Percentiles rank a stretch among this genome's conserved stretches.
Conservation (phyloP, 92 coral and sea anemone genomes). For the Paramuricea clavata region DNA sequence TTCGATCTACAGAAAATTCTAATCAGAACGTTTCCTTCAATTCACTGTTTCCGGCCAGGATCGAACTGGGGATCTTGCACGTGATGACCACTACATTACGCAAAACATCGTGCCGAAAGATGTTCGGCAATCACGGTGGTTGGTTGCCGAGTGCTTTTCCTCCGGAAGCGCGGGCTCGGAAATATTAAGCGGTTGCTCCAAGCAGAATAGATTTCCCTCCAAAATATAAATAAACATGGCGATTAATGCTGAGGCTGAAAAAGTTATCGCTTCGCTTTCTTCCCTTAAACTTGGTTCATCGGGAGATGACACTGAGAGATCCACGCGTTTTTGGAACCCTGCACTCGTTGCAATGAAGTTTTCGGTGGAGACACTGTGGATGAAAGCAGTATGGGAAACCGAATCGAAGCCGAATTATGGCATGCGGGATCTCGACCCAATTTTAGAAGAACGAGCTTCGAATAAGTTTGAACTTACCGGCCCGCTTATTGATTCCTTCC, state of each 20-base stretch:
- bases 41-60: too few species aligned
- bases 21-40: too few species aligned
- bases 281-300: constrained; percentile 8
- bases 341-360: constrained; percentile 55
- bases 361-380: constrained; percentile 39
- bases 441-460: constrained; percentile 50
- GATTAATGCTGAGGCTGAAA: neutral
- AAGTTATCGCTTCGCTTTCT: neutral
- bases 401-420: constrained; percentile 63
- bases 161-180: neutral
- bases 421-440: constrained; percentile 51
- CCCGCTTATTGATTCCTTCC: constrained; percentile 53
- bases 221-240: neutral
- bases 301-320: constrained; percentile 51
- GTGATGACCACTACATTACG: too few species aligned
- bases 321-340: constrained; percentile 52
- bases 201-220: neutral
- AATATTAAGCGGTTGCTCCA: neutral
- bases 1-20: too few species aligned
- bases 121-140: neutral
- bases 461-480: constrained; percentile 68
- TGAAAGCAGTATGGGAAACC: constrained; percentile 24
- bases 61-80: too few species aligned
- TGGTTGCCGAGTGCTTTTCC: neutral
- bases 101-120: too few species aligned